A percentile compares a stretch with the other conserved stretches of the same genome.
phyloP scores from a whole-genome alignment of 2,113 vertebrate species.

The Hystrix brachyura region DNA sequence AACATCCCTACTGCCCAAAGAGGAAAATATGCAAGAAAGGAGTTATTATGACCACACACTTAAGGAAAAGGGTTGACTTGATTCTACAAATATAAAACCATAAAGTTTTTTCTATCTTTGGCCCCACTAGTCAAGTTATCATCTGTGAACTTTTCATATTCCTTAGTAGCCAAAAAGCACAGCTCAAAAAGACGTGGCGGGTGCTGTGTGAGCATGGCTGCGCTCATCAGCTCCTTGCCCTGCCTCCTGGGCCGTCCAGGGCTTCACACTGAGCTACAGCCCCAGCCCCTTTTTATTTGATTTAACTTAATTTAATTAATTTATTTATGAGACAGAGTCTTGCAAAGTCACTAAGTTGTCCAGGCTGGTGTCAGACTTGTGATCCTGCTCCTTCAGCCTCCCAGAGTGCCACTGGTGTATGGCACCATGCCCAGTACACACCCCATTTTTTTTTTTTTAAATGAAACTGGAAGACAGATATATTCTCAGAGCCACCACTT shows the following conservation, averaged over 20 bases:
- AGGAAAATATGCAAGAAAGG: not conserved
- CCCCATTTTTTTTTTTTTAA: not conserved
- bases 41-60: not conserved
- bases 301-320: too few relatives aligned
- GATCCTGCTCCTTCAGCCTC: not conserved
- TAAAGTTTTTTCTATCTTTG: not conserved
- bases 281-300: not conserved
- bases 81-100: not conserved
- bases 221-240: not conserved
- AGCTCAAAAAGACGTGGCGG: not conserved
- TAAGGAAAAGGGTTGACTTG: not conserved
- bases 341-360: not conserved
- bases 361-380: not conserved
- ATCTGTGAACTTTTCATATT: not conserved
- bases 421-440: not conserved
- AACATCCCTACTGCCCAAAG: too few relatives aligned
- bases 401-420: not conserved
- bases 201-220: not conserved
- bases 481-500: not conserved
- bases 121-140: not conserved
- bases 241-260: not conserved
- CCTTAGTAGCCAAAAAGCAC: not conserved
- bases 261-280: not conserved
- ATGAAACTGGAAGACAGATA: not conserved
- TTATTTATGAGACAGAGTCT: not conserved